These are phyloP conservation scores for Cyrtodaria siliqua DNA, from an alignment of 2,888 invertebrate genomes.

Conservation along the genomic window DNA sequence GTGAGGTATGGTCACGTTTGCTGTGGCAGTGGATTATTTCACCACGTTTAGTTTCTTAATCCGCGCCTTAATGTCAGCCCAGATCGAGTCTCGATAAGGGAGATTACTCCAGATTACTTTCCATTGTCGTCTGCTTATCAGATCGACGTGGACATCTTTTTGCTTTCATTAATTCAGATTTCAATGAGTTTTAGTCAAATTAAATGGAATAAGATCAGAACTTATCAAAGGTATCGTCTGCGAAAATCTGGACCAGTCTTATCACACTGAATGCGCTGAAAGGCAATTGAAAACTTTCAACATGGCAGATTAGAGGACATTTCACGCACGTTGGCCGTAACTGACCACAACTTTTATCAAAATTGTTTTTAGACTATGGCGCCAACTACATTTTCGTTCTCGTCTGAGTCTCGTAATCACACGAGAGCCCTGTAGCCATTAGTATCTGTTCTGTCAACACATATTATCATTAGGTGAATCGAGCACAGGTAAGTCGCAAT, in stretches of 20 bases:
- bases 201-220: constrained; percentile 1
- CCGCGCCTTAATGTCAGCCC: constrained; percentile 6
- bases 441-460: neutral
- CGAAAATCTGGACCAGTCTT: constrained; percentile 21
- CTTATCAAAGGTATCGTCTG: constrained; percentile 25
- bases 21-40: constrained; percentile 31
- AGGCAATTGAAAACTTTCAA: constrained; percentile 55
- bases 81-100: constrained; percentile 33
- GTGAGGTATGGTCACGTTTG: neutral
- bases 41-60: constrained; percentile 12
- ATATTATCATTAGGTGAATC: constrained; percentile 15
- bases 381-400: constrained; percentile 5
- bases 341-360: constrained; percentile 49
- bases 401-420: constrained; percentile 6
- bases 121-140: constrained; percentile 49
- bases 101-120: constrained; percentile 56
- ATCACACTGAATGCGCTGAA: constrained; percentile 62
- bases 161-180: constrained; percentile 48
- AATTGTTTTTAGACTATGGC: constrained; percentile 38
- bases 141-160: constrained; percentile 53
- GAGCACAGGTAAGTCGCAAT: neutral
- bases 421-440: constrained; percentile 10
- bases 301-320: constrained; percentile 54
- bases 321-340: constrained; percentile 43
- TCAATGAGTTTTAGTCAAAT: neutral